phyloP scores from a whole-genome alignment of 92 coral and sea anemone species.

The Porites cylindrica region DNA sequence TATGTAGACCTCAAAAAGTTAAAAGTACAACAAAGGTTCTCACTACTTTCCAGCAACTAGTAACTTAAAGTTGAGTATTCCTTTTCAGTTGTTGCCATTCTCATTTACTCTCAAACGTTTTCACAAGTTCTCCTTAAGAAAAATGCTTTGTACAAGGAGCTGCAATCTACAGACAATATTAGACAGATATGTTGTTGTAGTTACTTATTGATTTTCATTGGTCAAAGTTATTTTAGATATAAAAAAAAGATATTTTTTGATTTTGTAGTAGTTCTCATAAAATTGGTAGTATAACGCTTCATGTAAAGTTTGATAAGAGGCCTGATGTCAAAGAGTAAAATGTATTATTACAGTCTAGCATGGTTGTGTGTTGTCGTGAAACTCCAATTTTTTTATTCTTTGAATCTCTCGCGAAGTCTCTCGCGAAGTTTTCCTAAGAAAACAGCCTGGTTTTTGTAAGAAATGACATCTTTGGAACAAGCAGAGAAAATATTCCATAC shows the following conservation, averaged over 20 bases:
- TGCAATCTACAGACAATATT: not conserved
- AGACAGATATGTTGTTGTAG: not conserved
- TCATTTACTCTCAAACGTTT: not conserved
- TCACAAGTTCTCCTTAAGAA: not conserved
- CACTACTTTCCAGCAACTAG: not conserved
- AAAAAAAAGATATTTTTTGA: slow-evolving; percentile 44
- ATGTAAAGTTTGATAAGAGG: slow-evolving; percentile 27
- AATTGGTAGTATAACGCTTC: not conserved
- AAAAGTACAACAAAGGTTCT: not conserved
- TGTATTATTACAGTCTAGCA: slow-evolving; percentile 9
- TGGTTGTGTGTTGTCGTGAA: not conserved
- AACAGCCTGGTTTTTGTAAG: too few relatives aligned
- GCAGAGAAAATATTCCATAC: too few relatives aligned
- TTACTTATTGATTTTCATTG: not conserved
- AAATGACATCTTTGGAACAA: too few relatives aligned
- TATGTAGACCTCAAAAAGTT: not conserved
- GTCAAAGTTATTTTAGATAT: slow-evolving; percentile 46
- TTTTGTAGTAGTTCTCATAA: slow-evolving; percentile 18
- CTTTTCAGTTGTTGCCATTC: not conserved
- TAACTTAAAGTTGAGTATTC: too few relatives aligned
- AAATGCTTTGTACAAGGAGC: not conserved
- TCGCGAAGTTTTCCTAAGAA: too few relatives aligned
- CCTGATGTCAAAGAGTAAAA: slow-evolving; percentile 16
- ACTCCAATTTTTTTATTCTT: not conserved
- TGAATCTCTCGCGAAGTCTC: too few relatives aligned